A percentile compares a stretch with the other conserved stretches of the same genome.
phyloP scores from a whole-genome alignment of 2,888 invertebrate species.

The Xestoiulus laeticollis region DNA sequence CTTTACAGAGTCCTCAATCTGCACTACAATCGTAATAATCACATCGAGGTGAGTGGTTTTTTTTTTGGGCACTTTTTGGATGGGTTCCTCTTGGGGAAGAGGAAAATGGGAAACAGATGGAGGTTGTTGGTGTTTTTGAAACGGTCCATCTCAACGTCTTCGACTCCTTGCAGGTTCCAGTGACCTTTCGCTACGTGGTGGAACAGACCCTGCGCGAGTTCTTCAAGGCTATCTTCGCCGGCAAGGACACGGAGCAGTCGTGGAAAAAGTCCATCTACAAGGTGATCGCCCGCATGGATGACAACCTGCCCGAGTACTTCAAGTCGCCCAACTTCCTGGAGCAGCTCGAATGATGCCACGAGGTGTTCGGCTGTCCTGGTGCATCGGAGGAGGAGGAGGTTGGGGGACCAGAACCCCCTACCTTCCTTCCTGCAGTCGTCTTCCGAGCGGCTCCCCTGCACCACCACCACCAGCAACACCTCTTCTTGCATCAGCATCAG shows the following conservation, averaged over 20 bases:
- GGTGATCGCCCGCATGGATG: conserved; percentile 98
- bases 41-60: conserved; percentile 92
- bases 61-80: too few relatives aligned
- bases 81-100: too few relatives aligned
- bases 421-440: conserved; percentile 8
- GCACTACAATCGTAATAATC: conserved; percentile 98
- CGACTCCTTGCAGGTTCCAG: conserved; percentile 81
- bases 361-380: conserved; percentile 44
- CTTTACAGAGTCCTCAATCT: conserved; percentile 97
- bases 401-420: not conserved
- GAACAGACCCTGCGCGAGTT: conserved; percentile 98
- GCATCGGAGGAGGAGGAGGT: conserved; percentile 36
- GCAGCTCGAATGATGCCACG: conserved; percentile 82
- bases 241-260: conserved; percentile 97
- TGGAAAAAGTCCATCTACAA: conserved; percentile 99
- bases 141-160: not conserved
- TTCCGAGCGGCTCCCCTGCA: conserved; percentile 31
- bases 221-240: conserved; percentile 96
- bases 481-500: not conserved
- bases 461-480: conserved; percentile 24
- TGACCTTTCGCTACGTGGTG: conserved; percentile 95
- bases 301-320: conserved; percentile 99
- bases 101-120: too few relatives aligned
- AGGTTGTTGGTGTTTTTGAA: not conserved
- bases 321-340: conserved; percentile 99